Evolutionary conservation across 1,140 invertebrate species (phyloP), one percentile per base, ranked within the genome.

Genomic region (Papilio dardanus): DNA sequence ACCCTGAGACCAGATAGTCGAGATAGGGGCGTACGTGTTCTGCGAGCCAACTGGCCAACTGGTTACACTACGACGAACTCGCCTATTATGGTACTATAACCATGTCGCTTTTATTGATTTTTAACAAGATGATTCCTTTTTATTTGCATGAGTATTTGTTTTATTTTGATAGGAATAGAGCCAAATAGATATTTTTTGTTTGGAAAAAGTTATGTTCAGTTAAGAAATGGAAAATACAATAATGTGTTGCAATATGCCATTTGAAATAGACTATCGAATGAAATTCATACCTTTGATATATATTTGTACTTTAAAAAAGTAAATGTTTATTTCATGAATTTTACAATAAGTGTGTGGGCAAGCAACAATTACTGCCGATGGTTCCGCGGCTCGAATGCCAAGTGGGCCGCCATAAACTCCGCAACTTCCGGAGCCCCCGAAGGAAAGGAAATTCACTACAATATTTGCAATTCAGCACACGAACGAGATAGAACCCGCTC

Each of bases 401-500:
- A 91, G 79, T 81, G 83, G 79, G 81, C 74, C 40, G 67, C 84
- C 81, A 83, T 86, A 85, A 82, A 75, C 81, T 77, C 77, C 58
- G 50, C 77, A 69, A 92, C 88, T 91, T 91, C 90, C 90, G 88
- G 76, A 85, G 83, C 86, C 84, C 87, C 83, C 79, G 89, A 90
- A 88, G 90, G 90, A 89, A 89, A 87, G 88, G 89, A 92, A 91
- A 91, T 90, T 88, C 87, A 86, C 86, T 83, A 75, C 82, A 79
- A 71, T 81, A 84, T 86, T 89, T 84, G 81, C 74, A 71, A 92
- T 91, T 89, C 89, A 75, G 69, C 69, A 78, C 87, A 85, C 88
- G 84, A 65, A 62, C 66, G 37, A 46, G 54, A 86, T 83, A 85
- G 85, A 82, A 80, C 78, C 75, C 75, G 76, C 31, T 76, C 74